Percentiles rank a stretch among this genome's conserved stretches.
Evolutionary conservation across 2,113 vertebrate species (phyloP).

Genomic region (Probosciger aterrimus): DNA sequence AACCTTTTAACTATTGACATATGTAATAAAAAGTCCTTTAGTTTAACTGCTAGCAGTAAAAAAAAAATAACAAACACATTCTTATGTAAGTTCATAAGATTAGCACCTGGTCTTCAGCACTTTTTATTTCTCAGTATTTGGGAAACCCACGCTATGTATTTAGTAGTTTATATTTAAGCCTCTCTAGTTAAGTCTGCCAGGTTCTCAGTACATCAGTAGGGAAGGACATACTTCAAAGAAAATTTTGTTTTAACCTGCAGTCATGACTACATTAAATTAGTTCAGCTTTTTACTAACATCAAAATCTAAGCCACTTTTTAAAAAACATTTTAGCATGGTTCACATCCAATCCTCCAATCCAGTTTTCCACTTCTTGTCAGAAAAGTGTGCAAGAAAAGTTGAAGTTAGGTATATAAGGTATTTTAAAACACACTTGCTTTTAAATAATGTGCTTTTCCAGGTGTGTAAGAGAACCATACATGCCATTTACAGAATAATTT

Average conservation of each 20-base stretch:
- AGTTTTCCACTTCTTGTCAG: background rate
- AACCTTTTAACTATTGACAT: background rate
- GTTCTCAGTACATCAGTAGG: background rate
- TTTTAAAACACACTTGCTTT: background rate
- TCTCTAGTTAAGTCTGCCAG: background rate
- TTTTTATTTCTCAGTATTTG: background rate
- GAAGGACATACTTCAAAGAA: background rate
- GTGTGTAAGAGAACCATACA: background rate
- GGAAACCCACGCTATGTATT: background rate
- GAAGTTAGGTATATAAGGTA: background rate
- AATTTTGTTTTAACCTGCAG: background rate
- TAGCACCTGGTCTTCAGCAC: background rate
- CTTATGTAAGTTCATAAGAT: accelerated
- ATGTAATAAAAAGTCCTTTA: background rate
- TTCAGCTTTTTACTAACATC: background rate
- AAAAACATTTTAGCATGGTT: background rate
- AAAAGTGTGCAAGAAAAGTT: background rate
- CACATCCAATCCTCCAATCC: background rate
- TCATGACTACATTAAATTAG: background rate
- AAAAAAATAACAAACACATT: background rate
- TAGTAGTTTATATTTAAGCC: background rate
- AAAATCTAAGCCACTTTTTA: background rate
- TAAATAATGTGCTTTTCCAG: background rate
- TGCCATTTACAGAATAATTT: background rate
- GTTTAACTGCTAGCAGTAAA: background rate